Evolutionary conservation across 1,140 invertebrate genomes (phyloP).

Genomic region (Apocrypta bakeri): DNA sequence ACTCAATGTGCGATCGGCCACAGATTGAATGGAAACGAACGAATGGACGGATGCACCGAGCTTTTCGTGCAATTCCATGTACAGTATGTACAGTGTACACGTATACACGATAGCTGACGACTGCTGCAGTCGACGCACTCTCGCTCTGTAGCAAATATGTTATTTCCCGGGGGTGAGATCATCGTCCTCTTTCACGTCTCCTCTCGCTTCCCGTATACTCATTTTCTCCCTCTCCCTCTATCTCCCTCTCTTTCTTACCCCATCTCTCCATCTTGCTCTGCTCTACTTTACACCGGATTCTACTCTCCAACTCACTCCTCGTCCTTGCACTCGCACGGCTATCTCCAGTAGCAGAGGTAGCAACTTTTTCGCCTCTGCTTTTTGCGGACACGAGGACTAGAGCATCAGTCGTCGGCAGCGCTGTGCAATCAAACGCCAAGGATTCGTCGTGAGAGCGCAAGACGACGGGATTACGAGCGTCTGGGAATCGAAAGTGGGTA

Average conservation of each 20-base stretch:
- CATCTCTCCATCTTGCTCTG: no score
- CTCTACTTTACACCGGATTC: neutral
- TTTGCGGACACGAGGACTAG: slow-evolving; percentile 41
- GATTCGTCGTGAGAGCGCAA: slow-evolving; percentile 24
- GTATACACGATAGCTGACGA: no score
- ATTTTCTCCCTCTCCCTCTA: no score
- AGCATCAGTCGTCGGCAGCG: neutral
- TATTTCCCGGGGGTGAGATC: slow-evolving; percentile 56
- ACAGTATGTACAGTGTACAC: no score
- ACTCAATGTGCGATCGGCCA: neutral
- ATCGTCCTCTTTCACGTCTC: slow-evolving; percentile 27
- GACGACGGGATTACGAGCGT: slow-evolving; percentile 18
- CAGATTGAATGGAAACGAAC: slow-evolving; percentile 11
- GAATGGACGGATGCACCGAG: neutral
- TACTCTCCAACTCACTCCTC: neutral
- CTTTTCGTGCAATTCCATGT: neutral
- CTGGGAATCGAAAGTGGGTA: slow-evolving; percentile 7
- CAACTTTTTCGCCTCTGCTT: slow-evolving; percentile 6
- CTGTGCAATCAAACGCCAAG: slow-evolving; percentile 19
- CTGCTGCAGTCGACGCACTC: slow-evolving; percentile 24
- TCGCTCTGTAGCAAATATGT: slow-evolving; percentile 53
- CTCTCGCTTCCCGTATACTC: no score
- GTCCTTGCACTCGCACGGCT: neutral
- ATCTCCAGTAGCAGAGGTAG: neutral
- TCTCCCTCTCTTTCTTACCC: no score